Conservation (phyloP, 1,140 invertebrate genomes). For the Scaptomyza pallida region DNA sequence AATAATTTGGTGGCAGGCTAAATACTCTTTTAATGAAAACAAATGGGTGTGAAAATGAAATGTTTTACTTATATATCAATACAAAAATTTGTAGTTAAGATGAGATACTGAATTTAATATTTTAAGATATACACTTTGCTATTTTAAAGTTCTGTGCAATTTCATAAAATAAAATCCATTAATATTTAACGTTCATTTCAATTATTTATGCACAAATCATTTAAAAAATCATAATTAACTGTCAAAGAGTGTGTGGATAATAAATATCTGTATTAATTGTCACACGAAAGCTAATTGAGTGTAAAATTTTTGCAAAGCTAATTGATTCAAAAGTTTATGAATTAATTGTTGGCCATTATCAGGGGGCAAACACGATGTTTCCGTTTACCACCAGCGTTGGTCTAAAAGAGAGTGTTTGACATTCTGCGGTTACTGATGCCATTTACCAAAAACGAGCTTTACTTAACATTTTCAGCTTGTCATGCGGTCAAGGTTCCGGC, state of each 20-base stretch:
- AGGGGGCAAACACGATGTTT: not conserved
- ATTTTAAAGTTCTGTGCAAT: too few relatives aligned
- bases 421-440: slow-evolving; percentile 34
- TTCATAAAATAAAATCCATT: too few relatives aligned
- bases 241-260: not conserved
- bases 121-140: too few relatives aligned
- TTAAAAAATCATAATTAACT: not conserved
- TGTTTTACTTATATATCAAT: too few relatives aligned
- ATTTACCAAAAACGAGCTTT: slow-evolving; percentile 42
- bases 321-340: slow-evolving; percentile 69
- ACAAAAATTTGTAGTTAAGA: too few relatives aligned
- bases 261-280: slow-evolving; percentile 21
- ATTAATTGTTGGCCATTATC: slow-evolving; percentile 54
- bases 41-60: too few relatives aligned
- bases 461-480: slow-evolving; percentile 67
- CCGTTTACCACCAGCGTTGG: too few relatives aligned
- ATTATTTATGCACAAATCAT: too few relatives aligned
- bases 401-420: not conserved
- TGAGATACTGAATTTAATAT: too few relatives aligned
- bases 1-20: not conserved
- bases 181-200: too few relatives aligned
- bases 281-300: slow-evolving; percentile 61
- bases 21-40: not conserved
- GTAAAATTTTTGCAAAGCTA: slow-evolving; percentile 70
- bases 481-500: slow-evolving; percentile 67